These are phyloP conservation scores for Percopsis omiscomaycus DNA, from an alignment of 2,797 vertebrate species.

Conservation along the genomic window DNA sequence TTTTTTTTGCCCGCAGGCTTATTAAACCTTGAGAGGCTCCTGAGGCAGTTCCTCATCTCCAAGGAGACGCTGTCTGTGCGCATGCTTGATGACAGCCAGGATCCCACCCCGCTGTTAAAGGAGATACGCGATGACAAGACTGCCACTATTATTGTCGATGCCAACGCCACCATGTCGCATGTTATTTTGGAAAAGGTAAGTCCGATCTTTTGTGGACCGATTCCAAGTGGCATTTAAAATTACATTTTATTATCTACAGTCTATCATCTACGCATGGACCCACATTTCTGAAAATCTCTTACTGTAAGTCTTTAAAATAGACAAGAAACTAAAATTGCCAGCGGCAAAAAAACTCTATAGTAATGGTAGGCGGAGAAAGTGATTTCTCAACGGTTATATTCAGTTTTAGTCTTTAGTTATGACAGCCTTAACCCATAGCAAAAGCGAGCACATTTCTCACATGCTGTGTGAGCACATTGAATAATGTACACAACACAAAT, in stretches of 20 bases:
- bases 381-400: not conserved
- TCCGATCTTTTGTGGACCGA: slow-evolving; percentile 20
- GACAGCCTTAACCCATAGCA: slow-evolving; percentile 20
- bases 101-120: slow-evolving; percentile 93
- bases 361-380: slow-evolving; percentile 15
- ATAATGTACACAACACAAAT: slow-evolving; percentile 6
- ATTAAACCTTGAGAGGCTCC: slow-evolving; percentile 94
- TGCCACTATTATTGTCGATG: slow-evolving; percentile 93
- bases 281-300: slow-evolving; percentile 20
- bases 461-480: not conserved
- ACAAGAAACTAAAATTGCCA: slow-evolving; percentile 22
- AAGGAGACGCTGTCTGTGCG: slow-evolving; percentile 96
- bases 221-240: not conserved
- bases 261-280: not conserved
- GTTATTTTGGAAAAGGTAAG: slow-evolving; percentile 91
- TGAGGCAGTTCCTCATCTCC: slow-evolving; percentile 97
- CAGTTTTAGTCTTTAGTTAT: not conserved
- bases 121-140: slow-evolving; percentile 98
- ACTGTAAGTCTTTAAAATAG: slow-evolving; percentile 4
- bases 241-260: not conserved
- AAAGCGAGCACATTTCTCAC: slow-evolving; percentile 3
- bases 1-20: slow-evolving; percentile 81
- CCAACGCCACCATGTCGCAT: slow-evolving; percentile 95
- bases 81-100: slow-evolving; percentile 95
- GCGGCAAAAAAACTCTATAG: slow-evolving; percentile 32